Percentiles rank a stretch among this genome's conserved stretches.
phyloP scores from a whole-genome alignment of 1,140 invertebrate species.

The Paralvinella palmiformis region DNA sequence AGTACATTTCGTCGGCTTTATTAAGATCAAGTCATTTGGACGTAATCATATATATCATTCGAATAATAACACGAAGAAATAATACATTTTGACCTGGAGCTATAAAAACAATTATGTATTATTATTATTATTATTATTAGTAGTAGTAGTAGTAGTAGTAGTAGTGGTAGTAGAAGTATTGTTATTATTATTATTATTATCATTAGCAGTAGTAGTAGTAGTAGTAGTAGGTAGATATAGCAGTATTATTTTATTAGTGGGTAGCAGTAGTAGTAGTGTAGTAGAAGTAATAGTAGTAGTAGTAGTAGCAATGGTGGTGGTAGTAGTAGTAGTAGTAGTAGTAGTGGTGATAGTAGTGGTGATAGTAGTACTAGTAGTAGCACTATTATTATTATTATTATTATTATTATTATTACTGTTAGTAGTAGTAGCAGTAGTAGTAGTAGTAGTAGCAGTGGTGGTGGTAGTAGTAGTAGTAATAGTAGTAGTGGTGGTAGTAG shows the following conservation, averaged over 20 bases:
- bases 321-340: not conserved
- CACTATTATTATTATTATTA: not conserved
- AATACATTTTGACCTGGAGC: too few species aligned
- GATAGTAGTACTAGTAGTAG: not conserved
- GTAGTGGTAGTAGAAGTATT: not conserved
- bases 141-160: not conserved
- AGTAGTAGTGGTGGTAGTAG: not conserved
- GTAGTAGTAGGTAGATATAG: not conserved
- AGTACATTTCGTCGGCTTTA: too few species aligned
- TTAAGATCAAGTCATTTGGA: too few species aligned
- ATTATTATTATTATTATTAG: too few species aligned
- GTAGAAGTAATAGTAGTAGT: not conserved
- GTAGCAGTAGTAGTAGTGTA: not conserved
- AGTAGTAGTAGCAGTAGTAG: not conserved
- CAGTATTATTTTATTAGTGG: not conserved
- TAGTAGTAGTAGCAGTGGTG: not conserved
- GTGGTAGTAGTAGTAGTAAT: not conserved
- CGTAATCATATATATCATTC: too few species aligned
- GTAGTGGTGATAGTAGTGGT: not conserved
- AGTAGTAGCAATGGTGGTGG: not conserved
- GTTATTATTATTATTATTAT: too few species aligned
- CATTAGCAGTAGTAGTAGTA: too few species aligned
- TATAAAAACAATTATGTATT: too few species aligned
- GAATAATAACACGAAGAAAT: too few species aligned
- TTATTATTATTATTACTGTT: not conserved